Base-by-base conservation (phyloP, 2,888 invertebrate genomes). In the Dicyrtomina minuta region DNA sequence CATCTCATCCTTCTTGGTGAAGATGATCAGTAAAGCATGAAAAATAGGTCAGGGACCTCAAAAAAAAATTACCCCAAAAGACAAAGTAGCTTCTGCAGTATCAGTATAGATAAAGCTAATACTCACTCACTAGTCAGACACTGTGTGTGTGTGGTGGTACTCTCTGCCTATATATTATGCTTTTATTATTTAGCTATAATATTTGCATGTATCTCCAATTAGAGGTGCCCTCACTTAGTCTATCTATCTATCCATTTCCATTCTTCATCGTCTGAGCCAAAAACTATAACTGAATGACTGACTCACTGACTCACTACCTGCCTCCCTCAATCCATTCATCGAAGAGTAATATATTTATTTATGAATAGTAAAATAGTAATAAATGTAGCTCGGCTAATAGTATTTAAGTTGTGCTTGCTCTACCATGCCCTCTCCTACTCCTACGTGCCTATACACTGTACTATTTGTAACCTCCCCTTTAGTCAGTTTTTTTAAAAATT, bases 41-140 rank as follows among this genome's bases (percentile, higher is more conserved):
- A 66, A 66, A 58, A 24, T 66, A 27, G 66, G 66, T 66, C 66
- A 66, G 58, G 66, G 66, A 56, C 58, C 56, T 26, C 4, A 55
- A 55, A 24, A 22, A 55, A 15, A 55, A 10, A 3, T 46, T 17
- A 20, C 55, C 55, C 55, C 24, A 33, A 55, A 55, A 55, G 55
- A 55, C 55, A 26, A 27, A 55, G 55, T 5, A 12, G 26, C n/a
- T 12, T 26, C 15, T 24, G 13, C 24, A n/a, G n/a, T n/a, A n/a
- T n/a, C n/a, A n/a, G n/a, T n/a, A n/a, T n/a, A n/a, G n/a, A n/a
- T n/a, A 55, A 24, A 3, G 55, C 55, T 55, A 55, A 55, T 51
- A 17, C 51, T 5, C 33, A 8, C 4, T n/a, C n/a, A n/a, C n/a
- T n/a, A n/a, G n/a, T n/a, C n/a, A n/a, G n/a, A n/a, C n/a, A n/a